Percentiles rank a stretch among this genome's conserved stretches.
These are phyloP conservation scores for Cantharis lateralis DNA, from an alignment of 2,888 invertebrate genomes.

Conservation along the genomic window DNA sequence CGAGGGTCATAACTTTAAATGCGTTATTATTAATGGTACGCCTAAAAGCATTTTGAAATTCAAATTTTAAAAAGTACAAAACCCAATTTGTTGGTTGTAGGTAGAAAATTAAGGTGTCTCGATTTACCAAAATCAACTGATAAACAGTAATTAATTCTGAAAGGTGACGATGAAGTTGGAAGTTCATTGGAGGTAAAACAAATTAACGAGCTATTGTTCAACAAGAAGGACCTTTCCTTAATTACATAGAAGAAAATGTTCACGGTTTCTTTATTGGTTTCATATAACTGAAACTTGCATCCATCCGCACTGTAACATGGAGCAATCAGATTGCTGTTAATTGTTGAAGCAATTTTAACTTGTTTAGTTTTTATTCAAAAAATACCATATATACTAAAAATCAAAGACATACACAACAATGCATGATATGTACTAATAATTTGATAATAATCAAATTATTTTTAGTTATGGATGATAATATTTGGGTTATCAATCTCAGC, in stretches of 20 bases:
- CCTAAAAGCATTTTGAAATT: neutral
- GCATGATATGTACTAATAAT: neutral
- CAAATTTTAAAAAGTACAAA: neutral
- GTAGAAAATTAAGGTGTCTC: neutral
- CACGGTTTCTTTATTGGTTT: neutral
- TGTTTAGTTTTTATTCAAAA: neutral
- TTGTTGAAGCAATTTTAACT: neutral
- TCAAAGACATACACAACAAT: neutral
- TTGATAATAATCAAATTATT: neutral
- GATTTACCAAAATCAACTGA: neutral
- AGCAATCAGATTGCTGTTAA: neutral
- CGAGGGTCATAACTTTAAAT: neutral
- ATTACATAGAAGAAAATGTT: neutral
- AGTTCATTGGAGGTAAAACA: neutral
- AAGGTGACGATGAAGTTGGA: too few species aligned
- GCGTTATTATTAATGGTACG: neutral
- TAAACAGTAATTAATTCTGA: neutral
- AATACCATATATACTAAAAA: neutral
- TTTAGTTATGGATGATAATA: neutral
- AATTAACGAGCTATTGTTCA: neutral
- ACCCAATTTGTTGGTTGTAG: neutral
- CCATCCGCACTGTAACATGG: neutral
- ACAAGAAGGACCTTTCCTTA: neutral
- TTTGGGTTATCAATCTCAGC: neutral
- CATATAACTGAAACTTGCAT: neutral